Evolutionary conservation across 2,888 invertebrate species (phyloP).

Genomic region (Acleris sparsana): DNA sequence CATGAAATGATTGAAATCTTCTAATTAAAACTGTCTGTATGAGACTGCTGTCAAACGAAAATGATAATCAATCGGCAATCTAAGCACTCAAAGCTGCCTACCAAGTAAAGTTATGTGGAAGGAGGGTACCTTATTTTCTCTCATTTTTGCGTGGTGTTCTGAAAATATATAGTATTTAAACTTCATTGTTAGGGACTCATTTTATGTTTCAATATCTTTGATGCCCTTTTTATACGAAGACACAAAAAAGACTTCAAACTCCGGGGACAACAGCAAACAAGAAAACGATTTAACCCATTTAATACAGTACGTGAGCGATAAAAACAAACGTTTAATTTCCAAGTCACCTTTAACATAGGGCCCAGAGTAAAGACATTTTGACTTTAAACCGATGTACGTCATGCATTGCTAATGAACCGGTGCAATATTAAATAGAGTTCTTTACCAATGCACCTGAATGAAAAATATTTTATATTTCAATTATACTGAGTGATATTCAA

Average conservation of each 20-base stretch:
- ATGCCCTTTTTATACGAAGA: neutral
- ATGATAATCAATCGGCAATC: too few relatives aligned
- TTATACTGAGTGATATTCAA: neutral
- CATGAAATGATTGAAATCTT: too few relatives aligned
- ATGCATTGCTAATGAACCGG: slow-evolving; percentile 45
- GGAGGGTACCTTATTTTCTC: too few relatives aligned
- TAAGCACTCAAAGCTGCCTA: too few relatives aligned
- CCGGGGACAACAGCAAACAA: slow-evolving; percentile 16
- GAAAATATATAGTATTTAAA: too few relatives aligned
- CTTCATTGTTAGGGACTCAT: too few relatives aligned
- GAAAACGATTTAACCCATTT: slow-evolving; percentile 33
- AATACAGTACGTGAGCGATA: slow-evolving; percentile 43
- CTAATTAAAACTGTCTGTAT: too few relatives aligned
- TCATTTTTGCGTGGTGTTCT: too few relatives aligned
- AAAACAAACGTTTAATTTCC: slow-evolving; percentile 41
- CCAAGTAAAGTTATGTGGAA: too few relatives aligned
- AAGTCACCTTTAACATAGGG: slow-evolving; percentile 39
- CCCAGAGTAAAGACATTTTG: slow-evolving; percentile 43
- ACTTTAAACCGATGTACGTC: slow-evolving; percentile 44
- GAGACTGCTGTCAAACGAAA: too few relatives aligned
- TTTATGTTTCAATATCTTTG: neutral
- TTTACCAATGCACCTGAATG: neutral
- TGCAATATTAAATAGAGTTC: slow-evolving; percentile 2
- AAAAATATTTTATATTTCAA: neutral
- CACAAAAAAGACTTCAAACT: slow-evolving; percentile 9